A percentile compares a stretch with the other conserved stretches of the same genome.
Evolutionary conservation across 2,797 vertebrate genomes (phyloP).

Genomic region (Podargus strigoides): DNA sequence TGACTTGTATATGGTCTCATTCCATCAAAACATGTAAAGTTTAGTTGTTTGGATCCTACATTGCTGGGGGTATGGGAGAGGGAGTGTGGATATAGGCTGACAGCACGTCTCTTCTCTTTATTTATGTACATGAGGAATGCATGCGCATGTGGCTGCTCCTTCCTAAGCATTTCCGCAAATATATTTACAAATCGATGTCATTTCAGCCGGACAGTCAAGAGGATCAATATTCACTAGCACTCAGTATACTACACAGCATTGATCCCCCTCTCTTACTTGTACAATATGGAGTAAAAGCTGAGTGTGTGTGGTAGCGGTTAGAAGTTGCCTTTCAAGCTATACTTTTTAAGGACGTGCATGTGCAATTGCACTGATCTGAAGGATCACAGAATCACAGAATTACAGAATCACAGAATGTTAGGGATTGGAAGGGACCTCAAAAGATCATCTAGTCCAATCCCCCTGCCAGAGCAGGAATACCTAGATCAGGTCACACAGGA

Average conservation of each 20-base stretch:
- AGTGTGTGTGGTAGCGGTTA: not conserved
- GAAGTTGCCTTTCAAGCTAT: not conserved
- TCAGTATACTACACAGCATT: not conserved
- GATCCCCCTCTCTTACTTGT: not conserved
- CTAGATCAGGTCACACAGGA: too few species aligned
- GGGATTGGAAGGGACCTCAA: too few species aligned
- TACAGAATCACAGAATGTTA: too few species aligned
- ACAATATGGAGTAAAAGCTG: not conserved
- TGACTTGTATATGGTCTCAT: not conserved
- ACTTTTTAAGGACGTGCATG: not conserved
- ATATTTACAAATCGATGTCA: not conserved
- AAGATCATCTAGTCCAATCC: too few species aligned
- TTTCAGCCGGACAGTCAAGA: not conserved
- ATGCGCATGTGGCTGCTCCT: not conserved
- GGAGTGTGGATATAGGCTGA: not conserved
- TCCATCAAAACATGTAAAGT: not conserved
- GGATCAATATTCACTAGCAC: not conserved
- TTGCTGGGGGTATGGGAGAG: not conserved
- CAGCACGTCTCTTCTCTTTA: not conserved
- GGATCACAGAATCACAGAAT: too few species aligned
- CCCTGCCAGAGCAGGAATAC: too few species aligned
- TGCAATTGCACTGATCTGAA: not conserved
- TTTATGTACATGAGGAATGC: not conserved
- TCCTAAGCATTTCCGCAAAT: not conserved
- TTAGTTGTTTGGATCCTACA: not conserved